Conservation (phyloP, 1,140 invertebrate species). For the Drosophila auraria region DNA sequence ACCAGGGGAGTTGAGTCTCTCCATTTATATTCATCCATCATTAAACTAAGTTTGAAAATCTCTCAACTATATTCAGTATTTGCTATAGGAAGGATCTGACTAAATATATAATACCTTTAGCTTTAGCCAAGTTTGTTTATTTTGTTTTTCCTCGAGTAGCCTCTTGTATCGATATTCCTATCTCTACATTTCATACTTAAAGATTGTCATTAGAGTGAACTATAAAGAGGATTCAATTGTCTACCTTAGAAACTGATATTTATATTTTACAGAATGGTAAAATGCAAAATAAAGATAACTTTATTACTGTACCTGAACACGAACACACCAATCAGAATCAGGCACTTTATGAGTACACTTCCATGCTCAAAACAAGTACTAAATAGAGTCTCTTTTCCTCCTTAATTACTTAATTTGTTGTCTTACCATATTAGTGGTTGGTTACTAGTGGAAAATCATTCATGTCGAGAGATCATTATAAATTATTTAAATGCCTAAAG, state of each 20-base stretch:
- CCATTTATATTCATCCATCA: too few relatives aligned
- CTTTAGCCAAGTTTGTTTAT: neutral
- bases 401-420: too few relatives aligned
- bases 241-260: neutral
- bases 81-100: too few relatives aligned
- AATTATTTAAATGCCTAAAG: neutral
- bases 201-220: neutral
- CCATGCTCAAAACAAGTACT: too few relatives aligned
- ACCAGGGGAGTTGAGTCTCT: neutral
- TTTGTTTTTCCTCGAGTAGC: neutral
- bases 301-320: neutral
- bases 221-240: neutral
- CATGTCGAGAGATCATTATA: neutral
- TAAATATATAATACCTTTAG: neutral
- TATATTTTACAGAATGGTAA: neutral
- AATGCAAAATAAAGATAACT: neutral
- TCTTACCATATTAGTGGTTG: neutral
- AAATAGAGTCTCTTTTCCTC: too few relatives aligned
- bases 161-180: neutral
- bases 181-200: neutral
- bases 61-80: neutral
- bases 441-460: constrained; percentile 2
- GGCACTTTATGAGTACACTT: neutral
- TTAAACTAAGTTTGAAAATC: neutral
- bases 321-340: neutral